Percentiles rank a stretch among this genome's conserved stretches.
phyloP scores from a whole-genome alignment of 2,797 vertebrate species.

The Sebastes cheni region DNA sequence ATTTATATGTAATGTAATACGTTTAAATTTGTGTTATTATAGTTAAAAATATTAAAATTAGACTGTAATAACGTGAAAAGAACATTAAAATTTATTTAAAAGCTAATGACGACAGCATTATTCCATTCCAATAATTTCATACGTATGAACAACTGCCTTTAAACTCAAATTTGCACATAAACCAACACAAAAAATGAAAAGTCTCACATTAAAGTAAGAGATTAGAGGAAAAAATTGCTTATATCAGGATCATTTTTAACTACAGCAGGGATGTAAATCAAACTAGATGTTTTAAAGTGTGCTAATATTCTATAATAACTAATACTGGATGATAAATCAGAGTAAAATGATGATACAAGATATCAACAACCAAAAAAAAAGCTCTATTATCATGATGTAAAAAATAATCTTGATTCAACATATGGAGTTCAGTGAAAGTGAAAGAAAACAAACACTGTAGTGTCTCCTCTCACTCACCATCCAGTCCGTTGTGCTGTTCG shows the following conservation, averaged over 20 bases:
- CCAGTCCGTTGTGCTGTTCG: slow-evolving; percentile 97
- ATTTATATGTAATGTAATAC: not conserved
- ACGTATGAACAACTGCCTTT: not conserved
- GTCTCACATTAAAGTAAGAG: not conserved
- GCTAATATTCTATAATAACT: not conserved
- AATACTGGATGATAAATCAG: not conserved
- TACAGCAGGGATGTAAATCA: not conserved
- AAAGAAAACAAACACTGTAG: not conserved
- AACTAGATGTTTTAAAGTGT: not conserved
- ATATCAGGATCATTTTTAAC: not conserved
- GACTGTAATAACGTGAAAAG: not conserved
- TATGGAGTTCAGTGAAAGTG: not conserved
- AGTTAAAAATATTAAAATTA: not conserved
- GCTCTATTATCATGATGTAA: not conserved
- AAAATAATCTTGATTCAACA: not conserved
- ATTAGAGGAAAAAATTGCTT: not conserved
- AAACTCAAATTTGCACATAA: not conserved
- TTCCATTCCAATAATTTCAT: not conserved
- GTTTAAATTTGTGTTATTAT: not conserved
- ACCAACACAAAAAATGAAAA: not conserved
- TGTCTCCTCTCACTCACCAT: slow-evolving; percentile 80
- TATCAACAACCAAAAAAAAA: not conserved
- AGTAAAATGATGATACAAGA: not conserved
- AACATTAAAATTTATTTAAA: not conserved
- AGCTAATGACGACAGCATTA: not conserved